phyloP scores from a whole-genome alignment of 2,888 invertebrate genomes.

The Synanthedon andrenaeformis region DNA sequence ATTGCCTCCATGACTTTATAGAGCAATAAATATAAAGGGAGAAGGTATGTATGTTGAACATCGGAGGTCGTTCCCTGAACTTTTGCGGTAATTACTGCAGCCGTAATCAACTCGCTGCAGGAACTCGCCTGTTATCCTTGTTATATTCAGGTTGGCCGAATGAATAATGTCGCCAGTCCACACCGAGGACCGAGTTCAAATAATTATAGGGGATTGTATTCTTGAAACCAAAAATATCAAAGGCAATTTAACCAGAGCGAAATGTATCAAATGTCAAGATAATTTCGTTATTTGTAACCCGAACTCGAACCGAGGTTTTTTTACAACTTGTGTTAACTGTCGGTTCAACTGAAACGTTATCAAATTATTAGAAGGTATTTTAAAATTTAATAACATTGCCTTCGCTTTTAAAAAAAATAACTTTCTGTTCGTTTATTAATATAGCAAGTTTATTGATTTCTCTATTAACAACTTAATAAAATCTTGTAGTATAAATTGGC shows the following conservation, averaged over 20 bases:
- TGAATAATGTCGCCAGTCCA: slow-evolving; percentile 2
- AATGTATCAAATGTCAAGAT: neutral
- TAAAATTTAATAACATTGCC: too few species aligned
- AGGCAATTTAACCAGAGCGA: neutral
- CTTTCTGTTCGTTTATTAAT: too few species aligned
- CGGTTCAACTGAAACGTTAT: too few species aligned
- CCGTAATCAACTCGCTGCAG: slow-evolving; percentile 7
- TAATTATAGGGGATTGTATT: neutral
- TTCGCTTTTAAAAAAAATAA: too few species aligned
- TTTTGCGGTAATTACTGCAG: slow-evolving; percentile 15
- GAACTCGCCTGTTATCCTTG: slow-evolving; percentile 2
- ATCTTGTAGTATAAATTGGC: too few species aligned
- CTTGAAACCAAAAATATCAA: neutral
- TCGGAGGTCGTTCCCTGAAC: slow-evolving; percentile 17
- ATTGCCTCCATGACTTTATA: neutral
- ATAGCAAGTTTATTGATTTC: too few species aligned
- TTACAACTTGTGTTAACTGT: too few species aligned
- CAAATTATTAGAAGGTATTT: too few species aligned
- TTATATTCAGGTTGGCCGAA: neutral
- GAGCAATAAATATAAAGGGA: neutral
- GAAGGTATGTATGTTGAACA: slow-evolving; percentile 3
- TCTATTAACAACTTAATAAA: too few species aligned
- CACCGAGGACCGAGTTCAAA: neutral
- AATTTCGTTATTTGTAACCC: too few species aligned
- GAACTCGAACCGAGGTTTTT: too few species aligned